These are phyloP conservation scores for Ferrisia virgata DNA, from an alignment of 2,888 invertebrate genomes.

Conservation along the genomic window DNA sequence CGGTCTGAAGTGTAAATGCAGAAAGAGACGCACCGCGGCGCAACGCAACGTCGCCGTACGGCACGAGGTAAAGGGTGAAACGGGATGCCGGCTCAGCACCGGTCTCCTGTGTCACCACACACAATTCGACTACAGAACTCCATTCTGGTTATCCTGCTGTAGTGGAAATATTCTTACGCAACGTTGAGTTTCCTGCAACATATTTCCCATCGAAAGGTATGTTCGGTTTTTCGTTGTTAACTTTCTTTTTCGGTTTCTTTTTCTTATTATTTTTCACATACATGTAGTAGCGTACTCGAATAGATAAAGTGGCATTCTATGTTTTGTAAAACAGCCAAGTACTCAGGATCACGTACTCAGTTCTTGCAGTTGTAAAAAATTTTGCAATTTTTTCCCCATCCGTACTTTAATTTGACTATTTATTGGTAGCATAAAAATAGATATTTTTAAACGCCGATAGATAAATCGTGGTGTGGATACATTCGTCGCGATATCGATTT, in stretches of 20 bases:
- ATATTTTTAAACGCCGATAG: neutral
- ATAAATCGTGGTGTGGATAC: neutral
- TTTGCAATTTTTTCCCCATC: neutral
- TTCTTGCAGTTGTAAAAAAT: too few species aligned
- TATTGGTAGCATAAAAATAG: neutral
- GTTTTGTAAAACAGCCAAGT: too few species aligned
- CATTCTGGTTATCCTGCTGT: conserved; percentile 14
- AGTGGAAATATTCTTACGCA: conserved; percentile 38
- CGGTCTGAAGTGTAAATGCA: too few species aligned
- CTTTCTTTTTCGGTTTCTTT: neutral
- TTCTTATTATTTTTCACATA: neutral
- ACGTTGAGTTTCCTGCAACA: conserved; percentile 29
- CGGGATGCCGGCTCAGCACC: conserved; percentile 21
- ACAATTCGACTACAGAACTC: neutral
- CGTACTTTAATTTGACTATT: neutral
- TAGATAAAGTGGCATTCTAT: neutral
- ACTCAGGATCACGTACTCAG: too few species aligned
- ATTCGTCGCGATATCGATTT: neutral
- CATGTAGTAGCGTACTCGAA: neutral
- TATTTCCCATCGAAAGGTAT: conserved; percentile 22
- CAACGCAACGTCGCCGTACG: neutral
- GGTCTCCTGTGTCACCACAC: conserved; percentile 15
- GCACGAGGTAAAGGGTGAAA: conserved; percentile 7
- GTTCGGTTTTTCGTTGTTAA: neutral
- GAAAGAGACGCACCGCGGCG: neutral